Evolutionary conservation across 1,140 invertebrate species (phyloP), one percentile per base, ranked within the genome.

Genomic region (Dermatophagoides farinae): DNA sequence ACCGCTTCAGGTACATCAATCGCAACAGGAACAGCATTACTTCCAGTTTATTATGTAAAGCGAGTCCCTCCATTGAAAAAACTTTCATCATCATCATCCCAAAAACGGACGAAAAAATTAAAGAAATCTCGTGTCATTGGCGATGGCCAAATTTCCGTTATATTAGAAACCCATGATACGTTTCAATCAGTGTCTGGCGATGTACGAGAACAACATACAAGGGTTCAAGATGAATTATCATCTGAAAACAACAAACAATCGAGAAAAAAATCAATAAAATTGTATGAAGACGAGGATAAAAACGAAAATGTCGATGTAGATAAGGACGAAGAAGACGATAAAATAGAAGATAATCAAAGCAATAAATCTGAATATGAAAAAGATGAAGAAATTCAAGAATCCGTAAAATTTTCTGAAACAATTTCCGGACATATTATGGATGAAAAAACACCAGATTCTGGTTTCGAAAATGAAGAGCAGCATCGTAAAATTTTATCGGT

Each of bases 61-160:
- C 58, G 58, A 39, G 58, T 60, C n/a, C 44, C 58, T 2, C 58
- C 58, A 23, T n/a, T 60, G 18, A 60, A 60, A 25, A 60, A 60
- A 25, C 0, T 11, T 31, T 16, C 12, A 31, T 31, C 31, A 31
- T 31, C 31, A 4, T 2, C 8, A 31, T 31, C 31, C 2, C 31
- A 31, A 31, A 31, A 31, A 53, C 23, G n/a, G 51, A 53, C 23
- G 11, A 53, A 16, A 22, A 53, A 16, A 20, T 25, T 20, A 22
- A 31, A 31, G 8, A 31, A 31, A 31, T 31, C 31, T 31, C 31
- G 31, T 31, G 31, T 31, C 31, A 31, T 31, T 31, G 2, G 14
- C 23, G 53, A 55, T n/a, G 16, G 23, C 14, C 14, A 23, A 31
- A 31, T 23, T 14, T 38, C 53, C 2, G 53, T 55, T 44, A 38